Base-by-base conservation (phyloP, 2,888 invertebrate species). In the Leistus spinibarbis region DNA sequence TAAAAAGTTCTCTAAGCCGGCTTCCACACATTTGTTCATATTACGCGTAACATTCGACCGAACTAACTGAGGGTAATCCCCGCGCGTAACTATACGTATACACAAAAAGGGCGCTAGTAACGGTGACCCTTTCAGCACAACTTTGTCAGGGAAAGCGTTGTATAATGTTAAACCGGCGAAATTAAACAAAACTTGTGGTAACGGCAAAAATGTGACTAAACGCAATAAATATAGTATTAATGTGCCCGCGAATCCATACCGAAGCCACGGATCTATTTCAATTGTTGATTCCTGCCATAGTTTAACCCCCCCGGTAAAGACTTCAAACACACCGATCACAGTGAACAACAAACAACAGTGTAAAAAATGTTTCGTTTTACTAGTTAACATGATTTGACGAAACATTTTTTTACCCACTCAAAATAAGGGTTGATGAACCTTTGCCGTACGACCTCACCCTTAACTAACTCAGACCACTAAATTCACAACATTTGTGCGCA, bases 81-180 rank as follows among this genome's bases (percentile, higher is more conserved):
- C 98, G 76, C 97, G 90, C 0, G 98, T 98, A 5, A 98, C 98
- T 23, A 97, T 92, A 79, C 98, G 90, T 80, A 98, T 94, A 84
- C 97, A 98, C 76, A 98, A 93, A 84, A 97, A 97, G 2, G 98
- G 98, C 66, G 97, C 96, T 78, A 97, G 85, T 53, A 97, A 86
- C 1, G 97, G 97, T 5, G 96, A 96, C 17, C 75, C 75, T 17
- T 76, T 70, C 53, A 95, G 87, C 78, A 91, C 89, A 2, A 96
- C 94, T 87, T 95, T 95, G 80, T 97, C 96, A 69, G 97, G 96
- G 85, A 98, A 98, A 78, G 97, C 95, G 88, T 98, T 98, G 86
- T 96, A 98, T 79, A 95, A 88, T 75, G 93, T 90, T 77, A 98
- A 86, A 63, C 97, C 97, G 79, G 93, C 89, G 85, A 96, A 95